Evolutionary conservation across 2,113 vertebrate genomes (phyloP).

Genomic region (Callospermophilus lateralis): DNA sequence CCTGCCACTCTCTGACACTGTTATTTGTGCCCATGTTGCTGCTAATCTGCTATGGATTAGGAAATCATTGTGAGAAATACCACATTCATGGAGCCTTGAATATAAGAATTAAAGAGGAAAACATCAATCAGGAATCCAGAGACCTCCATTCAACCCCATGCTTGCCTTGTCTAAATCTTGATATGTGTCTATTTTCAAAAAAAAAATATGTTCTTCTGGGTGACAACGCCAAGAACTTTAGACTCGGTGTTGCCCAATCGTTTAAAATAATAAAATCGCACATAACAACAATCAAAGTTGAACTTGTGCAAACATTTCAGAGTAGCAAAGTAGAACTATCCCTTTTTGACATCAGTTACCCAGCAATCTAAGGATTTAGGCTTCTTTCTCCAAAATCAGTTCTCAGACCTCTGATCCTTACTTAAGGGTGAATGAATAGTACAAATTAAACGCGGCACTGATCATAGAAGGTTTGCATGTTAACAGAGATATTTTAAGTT

Average conservation of each 20-base stretch:
- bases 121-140: background rate
- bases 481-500: background rate
- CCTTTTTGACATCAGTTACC: background rate
- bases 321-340: background rate
- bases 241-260: background rate
- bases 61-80: background rate
- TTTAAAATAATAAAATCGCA: background rate
- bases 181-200: background rate
- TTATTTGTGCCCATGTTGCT: background rate
- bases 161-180: constrained; percentile 9
- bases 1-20: background rate
- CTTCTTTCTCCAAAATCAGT: background rate
- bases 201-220: background rate
- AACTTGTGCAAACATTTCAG: background rate
- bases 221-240: constrained; percentile 39
- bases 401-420: background rate
- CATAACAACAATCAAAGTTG: background rate
- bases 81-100: background rate
- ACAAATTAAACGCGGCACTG: background rate
- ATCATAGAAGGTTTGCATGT: background rate
- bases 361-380: background rate
- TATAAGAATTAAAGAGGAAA: background rate
- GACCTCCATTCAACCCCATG: background rate
- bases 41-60: background rate
- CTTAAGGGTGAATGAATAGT: background rate